Base-by-base conservation (phyloP, 2,888 invertebrate species). In the Trileptium ribeirensis region DNA sequence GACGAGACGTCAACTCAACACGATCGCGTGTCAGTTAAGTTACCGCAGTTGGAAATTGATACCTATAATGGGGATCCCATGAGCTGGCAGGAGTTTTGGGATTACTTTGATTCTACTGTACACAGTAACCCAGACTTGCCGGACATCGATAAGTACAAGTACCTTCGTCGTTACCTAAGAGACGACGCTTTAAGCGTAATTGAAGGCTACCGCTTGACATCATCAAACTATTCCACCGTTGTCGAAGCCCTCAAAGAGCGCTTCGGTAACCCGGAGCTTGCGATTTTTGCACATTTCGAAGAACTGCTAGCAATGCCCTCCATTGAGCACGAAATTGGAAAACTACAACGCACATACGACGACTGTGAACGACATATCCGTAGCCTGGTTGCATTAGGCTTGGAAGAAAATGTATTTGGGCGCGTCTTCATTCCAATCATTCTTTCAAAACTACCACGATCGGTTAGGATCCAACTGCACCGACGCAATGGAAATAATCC, bases 31-130 rank as follows among this genome's bases (percentile, higher is more conserved):
- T n/a, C n/a, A n/a, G n/a, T n/a, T n/a, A 70, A 70, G 29, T n/a
- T 70, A 8, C 70, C 70, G 8, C 15, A 70, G 31, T 29, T 70
- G 15, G 70, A 70, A 70, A 36, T 70, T 3, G 36, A 70, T 33
- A 31, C 31, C 33, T 70, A 33, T 70, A 33, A 31, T 15, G 70
- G 70, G 15, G 36, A 70, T n/a, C 70, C 70, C 8, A 31, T 70
- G 8, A 8, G 31, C 15, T 70, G 70, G 70, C 70, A 70, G 36
- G 70, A 70, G 70, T 70, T 70, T 70, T 70, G 70, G 70, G 70
- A 70, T 36, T 33, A 36, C 31, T 70, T 70, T n/a, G 8, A 70
- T 33, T 70, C 70, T 36, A 70, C 70, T 8, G 70, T 70, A 8
- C 15, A 70, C 36, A n/a, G 36, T 29, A 70, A 70, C 31, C 29